Evolutionary conservation across 2,113 vertebrate genomes (phyloP).

Genomic region (Oreochromis aureus): DNA sequence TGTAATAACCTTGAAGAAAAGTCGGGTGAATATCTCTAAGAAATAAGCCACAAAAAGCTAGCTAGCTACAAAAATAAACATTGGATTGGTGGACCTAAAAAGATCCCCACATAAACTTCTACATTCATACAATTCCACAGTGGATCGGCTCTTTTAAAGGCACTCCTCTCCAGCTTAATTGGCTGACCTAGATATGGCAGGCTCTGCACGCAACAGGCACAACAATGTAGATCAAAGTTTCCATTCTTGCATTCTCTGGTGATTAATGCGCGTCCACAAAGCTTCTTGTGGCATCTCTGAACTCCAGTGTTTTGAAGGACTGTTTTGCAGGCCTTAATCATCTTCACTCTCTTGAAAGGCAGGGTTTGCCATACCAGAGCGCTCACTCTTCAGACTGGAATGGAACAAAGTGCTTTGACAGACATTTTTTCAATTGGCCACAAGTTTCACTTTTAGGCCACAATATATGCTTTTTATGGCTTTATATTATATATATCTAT

Average conservation of each 20-base stretch:
- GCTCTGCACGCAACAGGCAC: not conserved
- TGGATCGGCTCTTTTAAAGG: not conserved
- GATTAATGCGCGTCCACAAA: not conserved
- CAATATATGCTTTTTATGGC: not conserved
- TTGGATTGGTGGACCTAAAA: not conserved
- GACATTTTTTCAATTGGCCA: not conserved
- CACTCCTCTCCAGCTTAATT: not conserved
- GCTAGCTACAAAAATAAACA: not conserved
- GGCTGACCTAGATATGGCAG: not conserved
- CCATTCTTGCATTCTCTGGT: not conserved
- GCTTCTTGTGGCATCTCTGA: conserved; percentile 14
- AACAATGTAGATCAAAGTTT: conserved; percentile 9
- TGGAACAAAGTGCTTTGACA: not conserved
- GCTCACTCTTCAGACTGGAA: not conserved
- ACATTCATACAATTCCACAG: not conserved
- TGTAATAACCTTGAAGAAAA: not conserved
- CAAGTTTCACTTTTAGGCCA: not conserved
- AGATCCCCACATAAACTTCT: not conserved
- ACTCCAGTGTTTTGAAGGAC: conserved; percentile 2
- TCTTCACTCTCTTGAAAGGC: not conserved
- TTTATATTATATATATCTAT: not conserved
- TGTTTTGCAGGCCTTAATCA: conserved; percentile 8
- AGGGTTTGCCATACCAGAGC: not conserved
- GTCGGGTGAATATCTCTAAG: not conserved
- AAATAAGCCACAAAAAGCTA: not conserved